Evolutionary conservation across 2,888 invertebrate genomes (phyloP).

Genomic region (Thera obeliscata): DNA sequence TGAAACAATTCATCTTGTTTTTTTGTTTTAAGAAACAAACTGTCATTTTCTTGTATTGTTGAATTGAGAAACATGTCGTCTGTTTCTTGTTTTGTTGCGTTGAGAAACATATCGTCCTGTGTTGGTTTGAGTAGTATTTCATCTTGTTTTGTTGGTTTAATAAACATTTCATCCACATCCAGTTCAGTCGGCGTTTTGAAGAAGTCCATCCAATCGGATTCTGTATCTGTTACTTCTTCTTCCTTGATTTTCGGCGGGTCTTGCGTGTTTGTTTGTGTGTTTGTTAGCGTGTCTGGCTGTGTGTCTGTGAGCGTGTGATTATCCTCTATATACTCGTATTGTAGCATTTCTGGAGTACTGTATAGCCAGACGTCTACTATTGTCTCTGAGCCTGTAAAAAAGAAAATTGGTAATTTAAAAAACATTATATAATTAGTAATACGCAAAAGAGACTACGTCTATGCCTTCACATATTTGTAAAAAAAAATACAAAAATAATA

Average conservation of each 20-base stretch:
- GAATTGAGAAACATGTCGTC: not conserved
- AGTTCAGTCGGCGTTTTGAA: constrained; percentile 69
- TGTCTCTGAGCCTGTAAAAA: constrained; percentile 90
- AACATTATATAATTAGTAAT: too few relatives aligned
- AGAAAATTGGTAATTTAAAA: not conserved
- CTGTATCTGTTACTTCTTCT: constrained; percentile 22
- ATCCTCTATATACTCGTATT: constrained; percentile 65
- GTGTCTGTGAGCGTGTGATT: constrained; percentile 28
- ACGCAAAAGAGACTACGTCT: too few relatives aligned
- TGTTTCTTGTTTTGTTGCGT: not conserved
- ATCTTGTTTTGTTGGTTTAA: constrained; percentile 61
- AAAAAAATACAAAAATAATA: too few relatives aligned
- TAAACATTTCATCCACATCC: constrained; percentile 76
- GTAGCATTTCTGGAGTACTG: constrained; percentile 74
- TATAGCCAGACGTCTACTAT: constrained; percentile 89
- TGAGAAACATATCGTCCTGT: not conserved
- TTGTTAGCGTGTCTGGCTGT: constrained; percentile 29
- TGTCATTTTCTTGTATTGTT: not conserved
- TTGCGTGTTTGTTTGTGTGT: constrained; percentile 11
- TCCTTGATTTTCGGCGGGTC: constrained; percentile 27
- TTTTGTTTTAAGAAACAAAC: not conserved
- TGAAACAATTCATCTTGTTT: not conserved
- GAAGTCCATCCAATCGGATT: constrained; percentile 68
- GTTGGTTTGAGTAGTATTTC: constrained; percentile 5
- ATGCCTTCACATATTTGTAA: too few relatives aligned